Percentiles rank a stretch among this genome's conserved stretches.
These are phyloP conservation scores for Noctua fimbriata DNA, from an alignment of 2,888 invertebrate species.

Conservation along the genomic window DNA sequence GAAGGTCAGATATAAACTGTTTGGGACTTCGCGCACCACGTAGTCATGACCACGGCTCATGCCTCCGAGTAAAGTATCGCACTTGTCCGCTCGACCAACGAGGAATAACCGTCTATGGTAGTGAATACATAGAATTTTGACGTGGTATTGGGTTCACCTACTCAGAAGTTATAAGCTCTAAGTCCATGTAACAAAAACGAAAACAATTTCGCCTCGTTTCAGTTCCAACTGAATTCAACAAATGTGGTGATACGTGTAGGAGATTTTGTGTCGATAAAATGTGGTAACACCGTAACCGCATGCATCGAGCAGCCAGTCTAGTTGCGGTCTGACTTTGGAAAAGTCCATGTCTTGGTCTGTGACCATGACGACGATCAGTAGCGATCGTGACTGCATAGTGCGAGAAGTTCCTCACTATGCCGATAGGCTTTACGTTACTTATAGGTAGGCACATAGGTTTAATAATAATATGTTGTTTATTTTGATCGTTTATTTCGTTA, in stretches of 20 bases:
- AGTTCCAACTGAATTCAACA: neutral
- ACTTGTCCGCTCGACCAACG: neutral
- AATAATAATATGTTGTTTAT: neutral
- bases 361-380: neutral
- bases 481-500: neutral
- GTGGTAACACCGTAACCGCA: neutral
- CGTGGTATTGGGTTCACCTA: neutral
- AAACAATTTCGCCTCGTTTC: neutral
- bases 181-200: neutral
- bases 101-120: neutral
- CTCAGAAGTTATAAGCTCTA: neutral
- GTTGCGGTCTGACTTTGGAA: neutral
- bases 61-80: neutral
- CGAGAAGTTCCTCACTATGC: neutral
- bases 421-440: neutral
- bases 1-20: constrained; percentile 23
- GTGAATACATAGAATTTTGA: neutral
- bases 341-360: neutral
- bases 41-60: neutral
- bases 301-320: neutral
- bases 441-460: neutral
- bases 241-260: neutral
- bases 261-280: neutral
- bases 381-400: neutral
- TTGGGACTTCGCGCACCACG: neutral